Base-by-base conservation (phyloP, 2,113 vertebrate genomes). In the Melanerpes aurifrons region DNA sequence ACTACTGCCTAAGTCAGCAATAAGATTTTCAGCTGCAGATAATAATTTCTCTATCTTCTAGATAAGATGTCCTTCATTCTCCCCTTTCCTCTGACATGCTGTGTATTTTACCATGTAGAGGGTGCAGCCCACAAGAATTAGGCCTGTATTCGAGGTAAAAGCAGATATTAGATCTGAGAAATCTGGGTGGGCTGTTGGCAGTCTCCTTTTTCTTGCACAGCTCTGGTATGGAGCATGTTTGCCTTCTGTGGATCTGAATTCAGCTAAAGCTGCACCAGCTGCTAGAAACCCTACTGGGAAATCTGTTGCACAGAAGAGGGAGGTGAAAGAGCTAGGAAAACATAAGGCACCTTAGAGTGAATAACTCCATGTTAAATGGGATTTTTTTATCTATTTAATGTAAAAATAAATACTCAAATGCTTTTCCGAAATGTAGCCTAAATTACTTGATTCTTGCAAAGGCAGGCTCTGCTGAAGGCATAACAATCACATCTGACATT, bases 101-200 rank as follows among this genome's bases (percentile, higher is more conserved):
- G 12, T 32, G 59, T 21, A 2, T 48, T 80, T 85, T 91, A 37
- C 85, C 92, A 87, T 89, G 37, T 7, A 96, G 87, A 85, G 87
- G 91, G 92, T 86, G 89, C 71, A 83, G 53, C 61, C 4, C 31
- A 45, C 84, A 91, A 79, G n/a, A 70, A 24, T 91, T 73, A 22
- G 19, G 15, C 19, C 15, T 21, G 14, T 24, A 24, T 40, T 68
- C 17, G 28, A 78, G 53, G 10, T 13, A 77, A 67, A 82, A 29
- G 12, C 15, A 47, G 61, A n/a, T 61, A n/a, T 57, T 2, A 47
- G 13, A 14, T 18, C n/a, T 26, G 17, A 67, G 37, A 89, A 80
- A 50, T n/a, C 53, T 15, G 7, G 9, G 47, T 21, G 40, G 47
- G 15, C 18, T 0, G 0, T 59, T 63, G 62, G 15, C 32, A 45